Evolutionary conservation across 1,140 invertebrate genomes (phyloP).

Genomic region (Drosophila sproati): DNA sequence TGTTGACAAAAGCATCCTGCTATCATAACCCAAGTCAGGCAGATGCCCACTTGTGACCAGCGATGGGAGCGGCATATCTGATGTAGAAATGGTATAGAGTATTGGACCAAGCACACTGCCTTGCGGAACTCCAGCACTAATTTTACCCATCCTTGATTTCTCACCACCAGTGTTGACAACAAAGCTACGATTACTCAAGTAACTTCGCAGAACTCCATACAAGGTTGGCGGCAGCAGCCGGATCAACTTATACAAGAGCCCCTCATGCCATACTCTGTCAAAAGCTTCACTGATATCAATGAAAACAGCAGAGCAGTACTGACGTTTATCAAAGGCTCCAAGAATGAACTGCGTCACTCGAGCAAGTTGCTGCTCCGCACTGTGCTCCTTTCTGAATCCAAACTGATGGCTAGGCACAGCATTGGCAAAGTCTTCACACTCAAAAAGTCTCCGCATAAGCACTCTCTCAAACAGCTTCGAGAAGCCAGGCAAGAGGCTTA

Average conservation of each 20-base stretch:
- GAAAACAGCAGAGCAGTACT: conserved; percentile 16
- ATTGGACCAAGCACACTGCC: too few species aligned
- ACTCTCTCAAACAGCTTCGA: too few species aligned
- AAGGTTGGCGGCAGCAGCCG: background rate
- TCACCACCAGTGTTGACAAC: background rate
- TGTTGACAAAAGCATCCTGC: conserved; percentile 15
- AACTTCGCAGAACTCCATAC: conserved; percentile 2
- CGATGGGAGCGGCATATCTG: too few species aligned
- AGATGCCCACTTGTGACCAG: too few species aligned
- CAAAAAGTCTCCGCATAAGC: too few species aligned
- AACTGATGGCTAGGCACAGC: conserved; percentile 17
- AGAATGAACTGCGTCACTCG: conserved; percentile 1
- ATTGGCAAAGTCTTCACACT: too few species aligned
- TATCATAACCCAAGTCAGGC: too few species aligned
- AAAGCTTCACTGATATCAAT: conserved; percentile 24
- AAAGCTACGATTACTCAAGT: conserved; percentile 20
- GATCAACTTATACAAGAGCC: conserved; percentile 17
- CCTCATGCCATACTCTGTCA: conserved; percentile 26
- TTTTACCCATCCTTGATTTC: too few species aligned
- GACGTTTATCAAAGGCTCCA: background rate
- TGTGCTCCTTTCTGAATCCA: conserved; percentile 16
- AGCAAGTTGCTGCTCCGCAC: conserved; percentile 2
- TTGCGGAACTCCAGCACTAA: conserved; percentile 26
- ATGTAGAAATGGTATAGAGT: too few species aligned
- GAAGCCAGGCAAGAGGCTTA: background rate